A percentile compares a stretch with the other conserved stretches of the same genome.
phyloP scores from a whole-genome alignment of 2,888 invertebrate genomes.

The Arge pagana region DNA sequence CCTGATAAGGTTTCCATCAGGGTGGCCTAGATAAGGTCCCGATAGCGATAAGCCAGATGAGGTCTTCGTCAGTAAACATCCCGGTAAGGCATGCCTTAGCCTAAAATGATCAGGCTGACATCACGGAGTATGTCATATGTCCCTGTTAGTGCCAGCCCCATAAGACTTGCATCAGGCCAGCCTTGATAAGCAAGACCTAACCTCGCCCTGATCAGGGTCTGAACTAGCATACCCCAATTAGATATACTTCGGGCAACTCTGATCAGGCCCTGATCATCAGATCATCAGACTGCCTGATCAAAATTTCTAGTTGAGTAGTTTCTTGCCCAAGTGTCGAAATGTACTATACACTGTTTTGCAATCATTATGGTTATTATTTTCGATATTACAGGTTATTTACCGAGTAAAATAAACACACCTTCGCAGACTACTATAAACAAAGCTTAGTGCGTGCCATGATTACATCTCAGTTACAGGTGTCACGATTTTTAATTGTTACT shows the following conservation, averaged over 20 bases:
- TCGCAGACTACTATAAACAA: too few species aligned
- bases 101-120: constrained; percentile 2
- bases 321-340: too few species aligned
- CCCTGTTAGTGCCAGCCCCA: neutral
- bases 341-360: too few species aligned
- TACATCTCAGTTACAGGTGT: too few species aligned
- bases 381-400: too few species aligned
- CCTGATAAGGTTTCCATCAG: neutral
- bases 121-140: neutral
- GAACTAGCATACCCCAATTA: neutral
- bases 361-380: too few species aligned
- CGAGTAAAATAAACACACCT: too few species aligned
- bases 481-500: too few species aligned
- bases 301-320: constrained; percentile 8
- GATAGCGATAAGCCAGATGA: neutral
- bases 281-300: neutral
- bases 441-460: too few species aligned
- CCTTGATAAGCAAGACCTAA: neutral
- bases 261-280: constrained; percentile 8
- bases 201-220: constrained; percentile 4
- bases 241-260: neutral
- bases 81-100: neutral
- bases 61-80: neutral
- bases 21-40: neutral
- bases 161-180: constrained; percentile 4